Evolutionary conservation across 2,797 vertebrate genomes (phyloP), one percentile per base, ranked within the genome.

Genomic region (Gymnoscopelus braueri): DNA sequence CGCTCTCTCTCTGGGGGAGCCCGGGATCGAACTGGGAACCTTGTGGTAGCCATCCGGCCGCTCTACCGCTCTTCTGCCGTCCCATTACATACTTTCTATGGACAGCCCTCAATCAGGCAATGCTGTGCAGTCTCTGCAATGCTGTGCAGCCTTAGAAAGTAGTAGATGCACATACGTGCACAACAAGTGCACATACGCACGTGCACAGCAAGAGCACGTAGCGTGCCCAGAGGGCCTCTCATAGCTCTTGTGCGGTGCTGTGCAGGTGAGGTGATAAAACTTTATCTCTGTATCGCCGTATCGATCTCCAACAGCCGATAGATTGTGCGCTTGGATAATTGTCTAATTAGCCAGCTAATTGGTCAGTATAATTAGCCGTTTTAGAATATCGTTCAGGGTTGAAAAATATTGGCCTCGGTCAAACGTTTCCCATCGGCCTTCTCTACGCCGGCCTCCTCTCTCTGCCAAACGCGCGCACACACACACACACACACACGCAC

Each of bases 281-380:
- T 19, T 75, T 63, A 72, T 83, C 82, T 86, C 77, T 82, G 39
- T 44, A 44, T 68, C 48, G 13, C 60, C 2, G 50, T 78, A 94
- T 93, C 6, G 93, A 95, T 91, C 86, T 73, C 60, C 67, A 71
- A 62, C 62, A 81, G 82, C 87, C 88, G 84, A 87, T 92, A 89
- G 87, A 91, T 90, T 88, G 80, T 82, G 90, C 84, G 78, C 84
- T 83, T 84, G 87, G 92, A 92, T 93, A 93, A 94, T 93, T 92
- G 90, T 91, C 88, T 91, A 93, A 93, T 94, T 91, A 94, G 84
- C 73, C 78, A 67, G 74, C 80, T 93, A 93, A 94, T 93, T 92
- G 91, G 71, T 88, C 87, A 29, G 72, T 87, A 91, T 94, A 94
- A 94, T 94, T 93, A 93, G 91, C 90, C 92, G 89, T 93, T 91